Base-by-base conservation (phyloP, 2,888 invertebrate species). In the Tupiocoris notatus region DNA sequence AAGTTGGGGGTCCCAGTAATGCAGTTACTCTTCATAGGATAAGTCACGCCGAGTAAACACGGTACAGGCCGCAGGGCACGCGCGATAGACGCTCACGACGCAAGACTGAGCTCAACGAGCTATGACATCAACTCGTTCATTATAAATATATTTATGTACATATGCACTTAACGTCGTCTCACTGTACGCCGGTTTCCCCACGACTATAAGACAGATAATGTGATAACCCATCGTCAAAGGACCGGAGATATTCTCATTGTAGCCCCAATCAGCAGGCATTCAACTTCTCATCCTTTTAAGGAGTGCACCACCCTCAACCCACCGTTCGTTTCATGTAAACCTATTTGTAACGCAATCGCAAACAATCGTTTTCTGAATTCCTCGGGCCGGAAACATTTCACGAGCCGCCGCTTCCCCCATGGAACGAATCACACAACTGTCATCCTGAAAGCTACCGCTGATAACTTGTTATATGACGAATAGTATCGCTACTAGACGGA, bases 1-100 rank as follows among this genome's bases (percentile, higher is more conserved):
- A n/a, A n/a, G n/a, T n/a, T n/a, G n/a, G 39, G 39, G 39, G 39
- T 39, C 39, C 39, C 39, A 63, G 61, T 79, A 79, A 79, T 77
- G 59, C 76, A 64, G 77, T 79, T 79, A 79, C 63, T 61, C 63
- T 74, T 79, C 75, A 79, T 75, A 64, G 64, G 79, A 79, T 79
- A 79, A 78, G 77, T 74, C 76, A 79, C 79, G 77, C 77, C 77
- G 76, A 70, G 76, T 78, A 79, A 79, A 79, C 78, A 79, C 65
- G 25, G 21, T 54, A 23, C 70, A 65, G 58, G 56, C 39, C 39
- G 73, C 39, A 21, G 62, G 17, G 73, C 39, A 39, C 9, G 23
- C 24, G 24, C n/a, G n/a, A n/a, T n/a, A n/a, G n/a, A n/a, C n/a
- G n/a, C n/a, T n/a, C n/a, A n/a, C n/a, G n/a, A n/a, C n/a, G n/a